Evolutionary conservation across 64 coral and sea anemone genomes (phyloP).

Genomic region (Platygyra sinensis): DNA sequence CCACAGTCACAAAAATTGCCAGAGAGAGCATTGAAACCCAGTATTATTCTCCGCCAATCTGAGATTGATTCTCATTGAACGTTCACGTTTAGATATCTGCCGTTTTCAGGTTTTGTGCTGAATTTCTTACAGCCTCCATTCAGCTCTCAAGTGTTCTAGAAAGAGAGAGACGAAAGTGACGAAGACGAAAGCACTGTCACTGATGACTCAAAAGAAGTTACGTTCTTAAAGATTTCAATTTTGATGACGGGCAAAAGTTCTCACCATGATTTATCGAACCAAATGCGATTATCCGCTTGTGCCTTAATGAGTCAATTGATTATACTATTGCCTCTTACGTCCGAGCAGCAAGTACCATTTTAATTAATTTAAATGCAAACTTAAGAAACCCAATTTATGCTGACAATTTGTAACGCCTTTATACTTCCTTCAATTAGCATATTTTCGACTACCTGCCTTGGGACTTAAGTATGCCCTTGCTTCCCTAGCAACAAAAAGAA

Average conservation of each 20-base stretch:
- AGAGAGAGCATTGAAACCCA: conserved; percentile 3
- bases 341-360: not conserved
- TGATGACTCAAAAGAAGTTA: not conserved
- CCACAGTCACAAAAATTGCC: conserved; percentile 1
- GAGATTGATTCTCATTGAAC: not conserved
- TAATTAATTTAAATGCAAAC: not conserved
- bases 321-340: not conserved
- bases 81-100: not conserved
- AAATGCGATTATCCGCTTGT: not conserved
- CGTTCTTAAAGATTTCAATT: not conserved
- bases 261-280: not conserved
- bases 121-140: not conserved
- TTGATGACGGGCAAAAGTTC: not conserved
- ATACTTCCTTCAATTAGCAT: conserved; percentile 23
- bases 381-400: no score
- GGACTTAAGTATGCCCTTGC: no score
- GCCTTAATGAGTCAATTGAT: not conserved
- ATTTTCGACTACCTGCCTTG: not conserved
- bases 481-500: not conserved
- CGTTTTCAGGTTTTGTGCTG: not conserved
- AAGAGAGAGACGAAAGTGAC: no score
- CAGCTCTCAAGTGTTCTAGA: not conserved
- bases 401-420: conserved; percentile 5
- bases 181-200: not conserved
- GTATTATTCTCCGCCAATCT: not conserved